A percentile compares a stretch with the other conserved stretches of the same genome.
phyloP scores from a whole-genome alignment of 2,888 invertebrate genomes.

The Leptinotarsa peninsularis region DNA sequence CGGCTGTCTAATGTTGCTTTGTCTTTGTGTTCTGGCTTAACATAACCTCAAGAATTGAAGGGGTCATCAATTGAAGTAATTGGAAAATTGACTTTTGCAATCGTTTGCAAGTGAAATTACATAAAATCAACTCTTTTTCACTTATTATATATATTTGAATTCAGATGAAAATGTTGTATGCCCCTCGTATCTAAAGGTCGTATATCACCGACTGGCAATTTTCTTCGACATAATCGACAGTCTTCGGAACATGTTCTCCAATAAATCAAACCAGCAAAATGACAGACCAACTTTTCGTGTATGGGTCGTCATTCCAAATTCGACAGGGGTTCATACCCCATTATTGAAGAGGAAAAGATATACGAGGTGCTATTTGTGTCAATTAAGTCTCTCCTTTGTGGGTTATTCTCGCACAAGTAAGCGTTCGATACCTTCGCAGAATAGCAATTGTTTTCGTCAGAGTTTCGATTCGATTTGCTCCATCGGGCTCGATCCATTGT shows the following conservation, averaged over 20 bases:
- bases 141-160: no score
- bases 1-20: no score
- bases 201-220: constrained; percentile 22
- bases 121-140: no score
- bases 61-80: no score
- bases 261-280: constrained; percentile 24
- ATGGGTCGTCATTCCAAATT: constrained; percentile 16
- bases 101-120: no score
- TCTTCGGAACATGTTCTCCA: constrained; percentile 9
- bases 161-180: background rate
- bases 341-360: constrained; percentile 17
- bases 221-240: constrained; percentile 22
- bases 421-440: constrained; percentile 18
- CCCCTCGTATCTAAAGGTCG: background rate
- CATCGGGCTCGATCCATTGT: constrained; percentile 3
- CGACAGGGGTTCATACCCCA: constrained; percentile 21
- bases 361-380: constrained; percentile 29
- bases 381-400: constrained; percentile 26
- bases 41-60: no score
- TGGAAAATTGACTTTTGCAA: no score
- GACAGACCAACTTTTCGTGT: constrained; percentile 16
- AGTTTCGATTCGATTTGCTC: constrained; percentile 14
- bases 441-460: constrained; percentile 19
- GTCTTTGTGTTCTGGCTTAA: no score
- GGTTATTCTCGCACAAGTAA: constrained; percentile 17